Evolutionary conservation across 1,140 invertebrate genomes (phyloP), one percentile per base, ranked within the genome.

Genomic region (Caenorhabditis briggsae): DNA sequence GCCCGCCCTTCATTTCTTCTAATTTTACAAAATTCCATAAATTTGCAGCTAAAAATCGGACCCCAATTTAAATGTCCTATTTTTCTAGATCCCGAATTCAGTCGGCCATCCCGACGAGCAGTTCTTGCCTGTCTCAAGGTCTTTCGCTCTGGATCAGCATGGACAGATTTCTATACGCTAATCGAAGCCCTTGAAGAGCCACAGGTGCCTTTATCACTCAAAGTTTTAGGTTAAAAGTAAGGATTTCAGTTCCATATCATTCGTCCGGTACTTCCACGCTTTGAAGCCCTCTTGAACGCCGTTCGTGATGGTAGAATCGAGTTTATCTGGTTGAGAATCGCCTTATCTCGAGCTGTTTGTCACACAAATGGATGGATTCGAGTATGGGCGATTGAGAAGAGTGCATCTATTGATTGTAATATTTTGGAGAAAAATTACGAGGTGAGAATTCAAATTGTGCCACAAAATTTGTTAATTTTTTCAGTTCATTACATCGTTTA

Each of bases 351-450:
- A 43, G 82, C 86, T 8, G 56, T 87, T 2, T 70, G n/a, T 1
- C 86, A 87, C 41, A 53, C 78, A 23, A 87, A 87, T 25, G 86
- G 86, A 0, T 87, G 86, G 86, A 83, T 87, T 59, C 78, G 86
- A 25, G 25, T 55, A 2, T 87, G 86, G 86, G 82, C 86, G 11
- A 61, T 87, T 50, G 86, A 87, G 43, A 70, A 82, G 20, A 33
- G 41, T 20, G 46, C 65, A 16, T 58, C 56, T 2, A 56, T 65
- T 59, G 82, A 87, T 65, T 18, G 16, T 2, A 12, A 12, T 8
- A 53, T 83, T 25, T 20, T 87, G 11, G 20, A 20, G 18, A n/a
- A 65, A 0, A 87, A 87, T 41, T 1, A 46, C 53, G 33, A 70
- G 55, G 78, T 87, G 33, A 33, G 14, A 56, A 56, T 53, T 23